A percentile compares a stretch with the other conserved stretches of the same genome.
phyloP scores from a whole-genome alignment of 1,140 invertebrate species.

The Hestina assimilis region DNA sequence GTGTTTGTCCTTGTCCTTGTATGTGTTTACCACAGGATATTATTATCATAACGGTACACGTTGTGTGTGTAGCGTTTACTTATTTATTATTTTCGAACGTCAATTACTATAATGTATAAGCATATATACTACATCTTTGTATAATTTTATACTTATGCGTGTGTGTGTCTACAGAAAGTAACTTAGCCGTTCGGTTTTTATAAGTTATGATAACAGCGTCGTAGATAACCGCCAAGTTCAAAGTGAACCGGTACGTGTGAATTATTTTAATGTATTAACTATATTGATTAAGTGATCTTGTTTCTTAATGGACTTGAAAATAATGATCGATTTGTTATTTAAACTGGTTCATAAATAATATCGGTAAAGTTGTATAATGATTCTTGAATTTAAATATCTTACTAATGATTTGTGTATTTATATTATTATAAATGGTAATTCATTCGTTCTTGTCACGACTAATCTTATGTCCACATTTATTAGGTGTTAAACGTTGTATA shows the following conservation, averaged over 20 bases:
- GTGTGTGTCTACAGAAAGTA: not conserved
- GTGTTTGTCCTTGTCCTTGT: no score
- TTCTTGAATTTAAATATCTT: not conserved
- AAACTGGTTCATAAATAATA: slow-evolving; percentile 4
- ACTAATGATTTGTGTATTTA: not conserved
- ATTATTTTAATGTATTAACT: slow-evolving; percentile 25
- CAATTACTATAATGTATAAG: no score
- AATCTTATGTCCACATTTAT: no score
- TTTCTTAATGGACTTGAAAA: slow-evolving; percentile 21
- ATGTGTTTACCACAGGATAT: no score
- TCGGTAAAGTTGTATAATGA: not conserved
- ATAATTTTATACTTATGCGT: not conserved
- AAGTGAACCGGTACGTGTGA: slow-evolving; percentile 29
- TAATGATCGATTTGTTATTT: slow-evolving; percentile 13
- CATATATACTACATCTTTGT: not conserved
- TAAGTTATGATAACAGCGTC: not conserved
- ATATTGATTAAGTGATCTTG: slow-evolving; percentile 27
- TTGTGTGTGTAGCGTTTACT: no score
- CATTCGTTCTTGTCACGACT: not conserved
- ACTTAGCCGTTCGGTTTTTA: not conserved
- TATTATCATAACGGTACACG: no score
- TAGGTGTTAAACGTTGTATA: no score
- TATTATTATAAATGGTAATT: not conserved
- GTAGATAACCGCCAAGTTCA: slow-evolving; percentile 19
- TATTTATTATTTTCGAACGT: no score